Percentiles rank a stretch among this genome's conserved stretches.
phyloP scores from a whole-genome alignment of 1,140 invertebrate genomes.

The Lordiphosa mommai region DNA sequence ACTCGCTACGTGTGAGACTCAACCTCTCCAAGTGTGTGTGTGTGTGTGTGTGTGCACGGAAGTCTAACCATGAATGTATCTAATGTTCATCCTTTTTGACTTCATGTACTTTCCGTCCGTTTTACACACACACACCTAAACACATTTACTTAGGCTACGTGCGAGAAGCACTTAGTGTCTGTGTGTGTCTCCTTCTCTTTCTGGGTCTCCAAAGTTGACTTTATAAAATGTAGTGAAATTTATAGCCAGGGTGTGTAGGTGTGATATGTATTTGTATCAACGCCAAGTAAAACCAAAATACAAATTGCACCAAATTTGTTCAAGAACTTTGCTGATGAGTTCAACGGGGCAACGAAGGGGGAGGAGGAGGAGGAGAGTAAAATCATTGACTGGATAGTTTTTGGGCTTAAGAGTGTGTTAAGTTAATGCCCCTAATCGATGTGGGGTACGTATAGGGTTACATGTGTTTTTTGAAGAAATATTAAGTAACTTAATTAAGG shows the following conservation, averaged over 20 bases:
- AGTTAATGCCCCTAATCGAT: too few species aligned
- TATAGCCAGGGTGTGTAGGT: constrained; percentile 67
- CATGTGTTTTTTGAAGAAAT: too few species aligned
- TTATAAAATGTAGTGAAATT: constrained; percentile 76
- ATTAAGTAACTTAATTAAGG: too few species aligned
- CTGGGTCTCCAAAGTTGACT: constrained; percentile 52
- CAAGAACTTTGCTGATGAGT: constrained; percentile 48
- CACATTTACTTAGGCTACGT: constrained; percentile 71
- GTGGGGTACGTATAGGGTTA: too few species aligned
- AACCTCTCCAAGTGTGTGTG: background rate
- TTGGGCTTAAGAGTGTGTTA: background rate
- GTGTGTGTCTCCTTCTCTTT: constrained; percentile 2
- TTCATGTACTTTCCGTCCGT: constrained; percentile 51
- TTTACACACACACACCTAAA: constrained; percentile 42
- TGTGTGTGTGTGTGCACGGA: constrained; percentile 30
- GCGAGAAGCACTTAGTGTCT: constrained; percentile 67
- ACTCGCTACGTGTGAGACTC: constrained; percentile 45
- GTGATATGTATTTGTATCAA: constrained; percentile 57
- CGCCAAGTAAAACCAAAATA: constrained; percentile 58
- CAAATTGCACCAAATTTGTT: constrained; percentile 73
- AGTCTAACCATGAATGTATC: constrained; percentile 72
- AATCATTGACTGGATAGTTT: background rate
- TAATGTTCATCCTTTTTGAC: constrained; percentile 74
- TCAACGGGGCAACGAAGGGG: constrained; percentile 12
- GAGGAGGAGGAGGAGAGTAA: background rate